A percentile compares a stretch with the other conserved stretches of the same genome.
phyloP scores from a whole-genome alignment of 2,888 invertebrate genomes.

The Stomorhina lunata region DNA sequence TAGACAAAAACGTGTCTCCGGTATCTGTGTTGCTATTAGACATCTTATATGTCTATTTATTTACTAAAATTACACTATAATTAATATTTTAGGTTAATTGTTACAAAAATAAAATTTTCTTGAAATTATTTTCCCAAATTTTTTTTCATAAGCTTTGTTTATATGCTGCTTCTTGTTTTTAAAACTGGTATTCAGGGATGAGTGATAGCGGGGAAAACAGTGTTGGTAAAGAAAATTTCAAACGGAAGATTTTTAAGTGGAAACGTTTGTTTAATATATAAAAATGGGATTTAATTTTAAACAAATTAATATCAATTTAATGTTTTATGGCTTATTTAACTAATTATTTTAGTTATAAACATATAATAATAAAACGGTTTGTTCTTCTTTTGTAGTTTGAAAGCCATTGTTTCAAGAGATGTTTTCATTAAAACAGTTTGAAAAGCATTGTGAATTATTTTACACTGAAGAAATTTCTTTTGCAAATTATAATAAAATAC shows the following conservation, averaged over 20 bases:
- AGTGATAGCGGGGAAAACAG: neutral
- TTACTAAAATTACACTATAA: neutral
- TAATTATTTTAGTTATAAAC: too few species aligned
- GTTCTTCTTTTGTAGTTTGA: too few species aligned
- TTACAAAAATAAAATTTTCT: conserved; percentile 17
- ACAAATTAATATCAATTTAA: neutral
- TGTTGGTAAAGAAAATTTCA: neutral
- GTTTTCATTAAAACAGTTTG: too few species aligned
- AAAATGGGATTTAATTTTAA: neutral
- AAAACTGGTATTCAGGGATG: neutral
- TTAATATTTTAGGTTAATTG: neutral
- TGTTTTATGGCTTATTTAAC: too few species aligned
- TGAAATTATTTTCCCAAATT: neutral
- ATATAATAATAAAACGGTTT: too few species aligned
- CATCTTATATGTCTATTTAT: conserved; percentile 33
- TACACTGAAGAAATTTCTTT: too few species aligned
- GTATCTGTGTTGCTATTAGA: conserved; percentile 65
- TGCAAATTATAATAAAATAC: too few species aligned
- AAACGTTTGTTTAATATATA: neutral
- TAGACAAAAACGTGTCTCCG: conserved; percentile 55
- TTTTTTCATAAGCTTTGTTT: conserved; percentile 57
- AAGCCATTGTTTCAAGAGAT: too few species aligned
- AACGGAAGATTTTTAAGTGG: neutral
- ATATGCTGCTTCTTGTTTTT: conserved; percentile 47
- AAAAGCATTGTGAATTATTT: too few species aligned